Percentiles rank a stretch among this genome's conserved stretches.
Evolutionary conservation across 2,797 vertebrate species (phyloP).

Genomic region (Cyclura pinguis): DNA sequence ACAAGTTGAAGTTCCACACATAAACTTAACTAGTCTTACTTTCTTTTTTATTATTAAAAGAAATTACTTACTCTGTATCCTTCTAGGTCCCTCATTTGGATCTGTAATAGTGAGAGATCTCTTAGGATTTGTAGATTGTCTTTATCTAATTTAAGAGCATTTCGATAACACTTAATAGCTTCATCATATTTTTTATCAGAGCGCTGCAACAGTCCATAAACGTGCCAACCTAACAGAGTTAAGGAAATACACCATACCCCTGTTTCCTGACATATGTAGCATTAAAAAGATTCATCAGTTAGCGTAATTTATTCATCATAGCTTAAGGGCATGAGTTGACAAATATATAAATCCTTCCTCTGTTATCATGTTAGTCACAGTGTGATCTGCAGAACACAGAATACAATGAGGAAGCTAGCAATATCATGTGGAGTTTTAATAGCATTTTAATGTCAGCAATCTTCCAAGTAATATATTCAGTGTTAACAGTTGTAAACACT

Average conservation of each 20-base stretch:
- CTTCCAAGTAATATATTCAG: not conserved
- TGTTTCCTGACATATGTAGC: constrained; percentile 17
- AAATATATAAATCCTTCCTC: not conserved
- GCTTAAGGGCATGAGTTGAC: not conserved
- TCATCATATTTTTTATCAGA: constrained; percentile 86
- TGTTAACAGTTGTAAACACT: not conserved
- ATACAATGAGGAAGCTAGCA: not conserved
- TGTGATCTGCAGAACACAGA: not conserved
- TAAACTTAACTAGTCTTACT: not conserved
- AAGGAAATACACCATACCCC: constrained; percentile 70
- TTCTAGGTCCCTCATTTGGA: constrained; percentile 86
- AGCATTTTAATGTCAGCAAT: not conserved
- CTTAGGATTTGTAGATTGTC: constrained; percentile 84
- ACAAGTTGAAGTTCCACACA: not conserved
- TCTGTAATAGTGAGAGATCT: constrained; percentile 84
- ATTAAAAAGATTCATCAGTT: not conserved
- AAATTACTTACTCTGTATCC: constrained; percentile 81
- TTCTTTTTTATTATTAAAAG: not conserved
- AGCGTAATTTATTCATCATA: not conserved
- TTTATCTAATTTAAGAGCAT: constrained; percentile 84
- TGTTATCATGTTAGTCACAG: not conserved
- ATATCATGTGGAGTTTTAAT: not conserved
- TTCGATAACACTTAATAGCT: constrained; percentile 86
- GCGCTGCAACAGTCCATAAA: constrained; percentile 83
- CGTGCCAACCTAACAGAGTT: constrained; percentile 81